Base-by-base conservation (phyloP, 1,140 invertebrate species). In the Drosophila arizonae region DNA sequence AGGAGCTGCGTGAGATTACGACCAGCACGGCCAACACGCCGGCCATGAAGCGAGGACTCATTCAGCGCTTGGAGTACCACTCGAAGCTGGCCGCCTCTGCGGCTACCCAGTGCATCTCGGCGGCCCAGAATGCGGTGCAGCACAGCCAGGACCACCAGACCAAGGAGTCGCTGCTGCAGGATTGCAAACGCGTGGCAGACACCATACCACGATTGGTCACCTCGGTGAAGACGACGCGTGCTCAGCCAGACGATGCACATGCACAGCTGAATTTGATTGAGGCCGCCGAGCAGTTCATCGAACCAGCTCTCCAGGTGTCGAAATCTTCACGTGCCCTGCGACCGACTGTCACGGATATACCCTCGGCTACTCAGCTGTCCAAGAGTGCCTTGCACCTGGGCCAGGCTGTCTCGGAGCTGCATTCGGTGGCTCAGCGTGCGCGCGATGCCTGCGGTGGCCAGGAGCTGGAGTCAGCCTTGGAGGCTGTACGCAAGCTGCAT, bases 1-100 rank as follows among this genome's bases (percentile, higher is more conserved):
- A 99, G 90, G 96, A 99, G 79, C 92, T 99, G 0, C 93, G 97
- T 58, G 95, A 95, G 81, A 98, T 97, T 9, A 98, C 98, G 0
- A 97, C 95, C 57, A 94, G 94, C 4, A 96, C 97, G 10, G 95
- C 95, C 5, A 96, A 94, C 26, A 93, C 93, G 1, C 96, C 95
- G 50, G 96, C 96, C 3, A 92, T 97, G 50, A 95, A 96, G 71
- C 94, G 95, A 6, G 96, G 96, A 90, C 92, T 97, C 1, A 95
- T 98, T 13, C 94, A 94, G 58, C 93, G 95, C 48, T 90, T 97
- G 36, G 96, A 94, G 91, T 93, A 93, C 68, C 96, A 96, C 71
- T 97, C 97, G 0, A 96, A 97, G 84, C 95, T 97, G 77, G 97
- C 97, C 0, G 96, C 97, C 0, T 95, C 96, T 0, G 95, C 96